phyloP scores from a whole-genome alignment of 2,113 vertebrate species.

The Cephalopterus ornatus region DNA sequence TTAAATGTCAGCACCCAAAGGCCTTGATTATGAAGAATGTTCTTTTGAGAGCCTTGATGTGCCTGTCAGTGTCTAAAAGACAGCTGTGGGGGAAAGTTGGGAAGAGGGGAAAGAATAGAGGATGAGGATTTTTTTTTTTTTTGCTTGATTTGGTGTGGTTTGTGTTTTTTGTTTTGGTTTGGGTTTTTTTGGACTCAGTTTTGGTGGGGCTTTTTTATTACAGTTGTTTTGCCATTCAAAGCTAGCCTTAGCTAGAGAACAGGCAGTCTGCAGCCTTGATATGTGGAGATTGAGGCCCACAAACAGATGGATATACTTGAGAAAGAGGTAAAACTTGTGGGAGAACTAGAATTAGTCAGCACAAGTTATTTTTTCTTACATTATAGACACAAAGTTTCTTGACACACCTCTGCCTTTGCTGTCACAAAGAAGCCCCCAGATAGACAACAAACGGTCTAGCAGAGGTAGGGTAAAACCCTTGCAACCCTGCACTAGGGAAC shows the following conservation, averaged over 20 bases:
- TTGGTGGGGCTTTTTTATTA: background rate
- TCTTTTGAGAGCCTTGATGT: background rate
- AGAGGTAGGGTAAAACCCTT: background rate
- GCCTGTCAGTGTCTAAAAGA: background rate
- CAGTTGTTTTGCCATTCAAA: background rate
- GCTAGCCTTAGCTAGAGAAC: background rate
- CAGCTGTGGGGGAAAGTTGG: background rate
- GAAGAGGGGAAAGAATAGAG: background rate
- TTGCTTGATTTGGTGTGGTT: background rate
- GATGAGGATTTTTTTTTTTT: background rate
- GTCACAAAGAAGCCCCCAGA: background rate
- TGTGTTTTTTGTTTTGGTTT: background rate
- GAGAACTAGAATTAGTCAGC: background rate
- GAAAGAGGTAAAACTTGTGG: background rate
- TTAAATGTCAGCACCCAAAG: background rate
- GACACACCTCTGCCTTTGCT: background rate
- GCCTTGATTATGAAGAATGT: background rate
- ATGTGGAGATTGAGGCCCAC: background rate
- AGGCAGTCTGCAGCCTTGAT: background rate
- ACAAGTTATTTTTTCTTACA: background rate
- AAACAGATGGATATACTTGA: background rate
- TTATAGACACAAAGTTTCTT: background rate
- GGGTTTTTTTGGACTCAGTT: background rate
- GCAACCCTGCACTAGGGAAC: background rate
- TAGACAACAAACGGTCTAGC: background rate